phyloP scores from a whole-genome alignment of 1,140 invertebrate species.

The Neodiprion virginianus region DNA sequence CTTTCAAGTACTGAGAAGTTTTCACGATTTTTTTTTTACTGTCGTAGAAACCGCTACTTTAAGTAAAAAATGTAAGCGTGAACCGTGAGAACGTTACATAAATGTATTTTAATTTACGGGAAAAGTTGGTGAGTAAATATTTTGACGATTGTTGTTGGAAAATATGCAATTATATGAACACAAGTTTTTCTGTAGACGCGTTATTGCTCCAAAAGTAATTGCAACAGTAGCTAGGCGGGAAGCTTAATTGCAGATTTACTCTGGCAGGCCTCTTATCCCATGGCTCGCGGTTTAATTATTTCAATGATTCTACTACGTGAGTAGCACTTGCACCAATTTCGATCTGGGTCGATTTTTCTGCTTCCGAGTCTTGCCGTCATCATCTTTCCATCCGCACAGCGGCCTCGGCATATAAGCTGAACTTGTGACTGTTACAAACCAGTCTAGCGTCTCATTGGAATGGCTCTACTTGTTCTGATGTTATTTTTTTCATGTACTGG shows the following conservation, averaged over 20 bases:
- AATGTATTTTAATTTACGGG: too few species aligned
- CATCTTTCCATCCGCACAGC: constrained; percentile 30
- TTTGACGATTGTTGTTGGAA: too few species aligned
- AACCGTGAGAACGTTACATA: too few species aligned
- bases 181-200: constrained; percentile 12
- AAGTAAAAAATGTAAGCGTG: too few species aligned
- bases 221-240: constrained; percentile 39
- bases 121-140: too few species aligned
- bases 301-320: constrained; percentile 42
- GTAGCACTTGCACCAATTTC: constrained; percentile 48
- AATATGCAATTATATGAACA: too few species aligned
- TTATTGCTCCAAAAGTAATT: constrained; percentile 43
- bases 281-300: constrained; percentile 42
- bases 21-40: too few species aligned
- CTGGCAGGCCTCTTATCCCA: not conserved
- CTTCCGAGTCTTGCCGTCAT: constrained; percentile 36
- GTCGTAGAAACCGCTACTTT: too few species aligned
- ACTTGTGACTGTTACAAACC: constrained; percentile 42
- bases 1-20: too few species aligned
- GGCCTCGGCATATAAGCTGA: constrained; percentile 43
- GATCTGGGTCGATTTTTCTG: constrained; percentile 46
- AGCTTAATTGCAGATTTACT: constrained; percentile 35
- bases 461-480: too few species aligned
- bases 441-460: not conserved
- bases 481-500: too few species aligned